Conservation (phyloP, 2,113 vertebrate genomes). For the Pan paniscus region DNA sequence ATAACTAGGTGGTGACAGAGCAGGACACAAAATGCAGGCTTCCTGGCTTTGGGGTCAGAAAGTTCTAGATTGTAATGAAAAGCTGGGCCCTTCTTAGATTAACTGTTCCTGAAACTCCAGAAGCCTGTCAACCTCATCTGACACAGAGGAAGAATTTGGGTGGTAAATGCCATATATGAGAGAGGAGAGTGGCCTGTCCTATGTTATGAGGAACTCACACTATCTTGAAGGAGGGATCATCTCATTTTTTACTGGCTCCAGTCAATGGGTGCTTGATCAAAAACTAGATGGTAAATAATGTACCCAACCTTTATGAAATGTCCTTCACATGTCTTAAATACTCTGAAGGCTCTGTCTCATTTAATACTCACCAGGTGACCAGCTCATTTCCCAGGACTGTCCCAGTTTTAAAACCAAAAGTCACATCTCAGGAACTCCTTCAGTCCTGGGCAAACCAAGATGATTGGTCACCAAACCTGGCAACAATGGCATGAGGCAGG, state of each 20-base stretch:
- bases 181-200: background rate
- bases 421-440: background rate
- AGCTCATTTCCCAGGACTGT: background rate
- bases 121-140: background rate
- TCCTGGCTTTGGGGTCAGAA: background rate
- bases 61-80: background rate
- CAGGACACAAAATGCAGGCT: background rate
- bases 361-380: background rate
- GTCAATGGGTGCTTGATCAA: background rate
- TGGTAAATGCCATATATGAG: background rate
- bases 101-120: background rate
- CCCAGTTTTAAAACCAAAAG: background rate
- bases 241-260: background rate
- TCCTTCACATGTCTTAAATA: background rate
- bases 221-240: background rate
- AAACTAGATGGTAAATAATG: background rate
- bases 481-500: background rate
- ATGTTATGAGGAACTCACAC: fast-evolving
- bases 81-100: background rate
- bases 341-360: background rate
- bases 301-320: background rate
- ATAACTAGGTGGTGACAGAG: background rate
- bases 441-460: background rate
- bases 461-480: background rate
- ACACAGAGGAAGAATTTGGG: background rate